phyloP scores from a whole-genome alignment of 2,888 invertebrate genomes.

The Ectropis crepuscularia region DNA sequence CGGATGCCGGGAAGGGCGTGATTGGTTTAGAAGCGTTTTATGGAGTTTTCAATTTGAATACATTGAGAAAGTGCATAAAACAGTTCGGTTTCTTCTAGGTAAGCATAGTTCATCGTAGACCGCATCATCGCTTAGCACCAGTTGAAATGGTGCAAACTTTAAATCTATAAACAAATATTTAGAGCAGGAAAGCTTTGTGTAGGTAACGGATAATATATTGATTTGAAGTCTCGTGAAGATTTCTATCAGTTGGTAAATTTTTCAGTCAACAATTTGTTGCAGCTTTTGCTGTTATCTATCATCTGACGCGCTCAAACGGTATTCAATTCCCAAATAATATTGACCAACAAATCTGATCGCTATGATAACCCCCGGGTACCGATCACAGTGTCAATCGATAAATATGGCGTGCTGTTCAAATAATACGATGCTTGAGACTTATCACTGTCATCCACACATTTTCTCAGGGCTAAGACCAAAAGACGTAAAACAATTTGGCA shows the following conservation, averaged over 20 bases:
- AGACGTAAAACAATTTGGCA: too few species aligned
- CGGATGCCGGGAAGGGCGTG: constrained; percentile 32
- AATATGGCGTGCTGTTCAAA: too few species aligned
- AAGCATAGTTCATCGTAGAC: too few species aligned
- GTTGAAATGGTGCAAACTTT: too few species aligned
- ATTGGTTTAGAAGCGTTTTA: constrained; percentile 34
- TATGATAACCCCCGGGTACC: constrained; percentile 36
- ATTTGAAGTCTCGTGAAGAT: neutral
- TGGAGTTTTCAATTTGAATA: constrained; percentile 31
- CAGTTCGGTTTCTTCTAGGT: too few species aligned
- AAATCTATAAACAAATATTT: too few species aligned
- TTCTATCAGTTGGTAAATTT: constrained; percentile 1
- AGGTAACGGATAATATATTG: neutral
- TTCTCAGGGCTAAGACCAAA: too few species aligned
- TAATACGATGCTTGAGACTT: too few species aligned
- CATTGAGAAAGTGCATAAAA: constrained; percentile 23
- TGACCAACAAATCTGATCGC: constrained; percentile 27
- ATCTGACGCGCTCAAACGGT: constrained; percentile 20
- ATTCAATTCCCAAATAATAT: constrained; percentile 40
- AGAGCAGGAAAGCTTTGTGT: neutral
- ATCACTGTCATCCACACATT: too few species aligned
- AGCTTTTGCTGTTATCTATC: constrained; percentile 10
- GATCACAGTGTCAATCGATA: constrained; percentile 38
- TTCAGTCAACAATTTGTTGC: constrained; percentile 1
- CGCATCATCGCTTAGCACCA: too few species aligned